Base-by-base conservation (phyloP, 1,140 invertebrate genomes). In the Hirudo medicinalis region DNA sequence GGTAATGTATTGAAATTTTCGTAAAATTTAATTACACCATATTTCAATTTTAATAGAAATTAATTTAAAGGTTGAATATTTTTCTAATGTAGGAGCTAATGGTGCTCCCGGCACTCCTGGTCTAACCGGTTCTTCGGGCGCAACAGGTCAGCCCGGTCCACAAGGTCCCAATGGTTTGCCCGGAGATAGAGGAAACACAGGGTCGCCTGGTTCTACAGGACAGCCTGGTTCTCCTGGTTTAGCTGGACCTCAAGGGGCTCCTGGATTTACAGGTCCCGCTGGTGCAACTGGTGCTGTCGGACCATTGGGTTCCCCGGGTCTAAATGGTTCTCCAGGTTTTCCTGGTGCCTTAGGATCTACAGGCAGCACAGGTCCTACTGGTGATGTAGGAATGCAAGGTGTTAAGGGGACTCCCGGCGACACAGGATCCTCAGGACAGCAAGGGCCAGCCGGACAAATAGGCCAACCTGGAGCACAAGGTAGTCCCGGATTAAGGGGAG, bases 81-180 rank as follows among this genome's bases (percentile, higher is more conserved):
- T 63, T 78, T 80, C 82, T 89, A 87, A 87, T 25, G 15, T 84
- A 69, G 80, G 69, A n/a, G 19, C 27, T 43, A 27, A 22, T 72
- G 74, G 83, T 77, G 22, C 29, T 43, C 27, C 22, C n/a, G 40
- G 67, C 22, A n/a, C 20, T 54, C n/a, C 40, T 49, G 69, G 69
- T 53, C 32, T 27, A 25, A 13, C 69, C 25, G 69, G 69, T 20
- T n/a, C 53, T 15, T 5, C 25, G 49, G 69, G 69, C 22, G 17
- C 40, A 11, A 49, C 22, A 20, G 69, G 69, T 49, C 69, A 25
- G 6, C 22, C 54, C 29, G 70, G 70, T 66, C 20, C 54, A 15
- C 25, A 27, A 32, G 70, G 70, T 29, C n/a, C n/a, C 0, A 27
- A 20, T 9, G 70, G 70, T 32, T 32, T 22, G 32, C 17, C 54